Conservation (phyloP, 2,113 vertebrate genomes). For the Sterrhoptilus dennistouni region DNA sequence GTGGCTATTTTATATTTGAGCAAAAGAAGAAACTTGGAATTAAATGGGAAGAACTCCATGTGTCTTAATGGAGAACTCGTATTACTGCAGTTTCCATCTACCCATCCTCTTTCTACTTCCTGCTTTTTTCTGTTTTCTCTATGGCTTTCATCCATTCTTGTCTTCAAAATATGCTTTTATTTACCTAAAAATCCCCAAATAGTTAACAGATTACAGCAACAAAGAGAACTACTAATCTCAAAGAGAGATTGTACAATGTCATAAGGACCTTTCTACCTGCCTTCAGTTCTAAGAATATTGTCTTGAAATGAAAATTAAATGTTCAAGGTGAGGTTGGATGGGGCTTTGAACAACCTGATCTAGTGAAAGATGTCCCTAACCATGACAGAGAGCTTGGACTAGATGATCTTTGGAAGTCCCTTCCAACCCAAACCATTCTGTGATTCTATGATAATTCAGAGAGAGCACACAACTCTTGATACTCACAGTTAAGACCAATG, state of each 20-base stretch:
- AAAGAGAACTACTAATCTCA: neutral
- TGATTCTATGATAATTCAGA: neutral
- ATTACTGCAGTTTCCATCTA: neutral
- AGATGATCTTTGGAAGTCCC: neutral
- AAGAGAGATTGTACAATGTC: neutral
- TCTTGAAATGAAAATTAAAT: neutral
- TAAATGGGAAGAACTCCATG: neutral
- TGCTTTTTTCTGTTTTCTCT: neutral
- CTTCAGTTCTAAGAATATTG: neutral
- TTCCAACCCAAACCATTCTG: neutral
- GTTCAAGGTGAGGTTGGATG: neutral
- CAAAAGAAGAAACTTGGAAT: neutral
- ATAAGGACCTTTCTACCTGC: neutral
- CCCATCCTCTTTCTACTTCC: neutral
- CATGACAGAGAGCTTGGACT: neutral
- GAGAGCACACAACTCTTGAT: neutral
- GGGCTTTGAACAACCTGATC: neutral
- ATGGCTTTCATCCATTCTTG: neutral
- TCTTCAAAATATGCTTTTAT: neutral
- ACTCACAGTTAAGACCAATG: neutral
- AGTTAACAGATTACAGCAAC: neutral
- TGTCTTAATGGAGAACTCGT: neutral
- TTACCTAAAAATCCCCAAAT: neutral
- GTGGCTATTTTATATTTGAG: neutral
- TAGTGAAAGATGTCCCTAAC: neutral